A percentile compares a stretch with the other conserved stretches of the same genome.
phyloP scores from a whole-genome alignment of 2,888 invertebrate genomes.

The Chironomus riparius region DNA sequence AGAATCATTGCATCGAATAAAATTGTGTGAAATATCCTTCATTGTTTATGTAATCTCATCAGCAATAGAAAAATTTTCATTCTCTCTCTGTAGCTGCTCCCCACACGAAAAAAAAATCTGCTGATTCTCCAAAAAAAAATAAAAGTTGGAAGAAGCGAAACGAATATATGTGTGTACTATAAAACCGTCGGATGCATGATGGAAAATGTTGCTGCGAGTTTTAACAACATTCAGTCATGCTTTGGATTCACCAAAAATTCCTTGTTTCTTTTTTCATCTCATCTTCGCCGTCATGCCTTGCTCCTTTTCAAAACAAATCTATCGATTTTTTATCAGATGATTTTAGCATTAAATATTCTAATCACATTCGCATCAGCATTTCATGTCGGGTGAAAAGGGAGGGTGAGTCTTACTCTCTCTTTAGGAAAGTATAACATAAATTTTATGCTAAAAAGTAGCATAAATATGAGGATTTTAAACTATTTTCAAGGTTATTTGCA shows the following conservation, averaged over 20 bases:
- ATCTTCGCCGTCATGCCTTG: not conserved
- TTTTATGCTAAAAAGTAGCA: no score
- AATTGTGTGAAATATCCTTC: no score
- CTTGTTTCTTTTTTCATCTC: not conserved
- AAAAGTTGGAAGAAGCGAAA: not conserved
- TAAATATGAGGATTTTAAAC: not conserved
- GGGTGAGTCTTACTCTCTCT: not conserved
- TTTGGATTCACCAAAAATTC: not conserved
- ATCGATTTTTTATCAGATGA: constrained; percentile 8
- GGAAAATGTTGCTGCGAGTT: not conserved
- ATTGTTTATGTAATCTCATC: no score
- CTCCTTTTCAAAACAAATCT: not conserved
- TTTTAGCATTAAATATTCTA: constrained; percentile 27
- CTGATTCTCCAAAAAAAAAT: not conserved
- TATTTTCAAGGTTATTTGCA: constrained; percentile 11
- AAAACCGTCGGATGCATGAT: not conserved
- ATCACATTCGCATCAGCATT: constrained; percentile 24
- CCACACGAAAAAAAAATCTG: not conserved
- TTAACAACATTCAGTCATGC: not conserved
- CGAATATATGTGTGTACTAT: not conserved
- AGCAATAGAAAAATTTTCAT: not conserved
- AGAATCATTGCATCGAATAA: no score
- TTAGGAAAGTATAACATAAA: not conserved
- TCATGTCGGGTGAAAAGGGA: not conserved
- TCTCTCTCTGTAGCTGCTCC: not conserved